Evolutionary conservation across 2,797 vertebrate species (phyloP), one percentile per base, ranked within the genome.

Genomic region (Rhynchonycteris naso): DNA sequence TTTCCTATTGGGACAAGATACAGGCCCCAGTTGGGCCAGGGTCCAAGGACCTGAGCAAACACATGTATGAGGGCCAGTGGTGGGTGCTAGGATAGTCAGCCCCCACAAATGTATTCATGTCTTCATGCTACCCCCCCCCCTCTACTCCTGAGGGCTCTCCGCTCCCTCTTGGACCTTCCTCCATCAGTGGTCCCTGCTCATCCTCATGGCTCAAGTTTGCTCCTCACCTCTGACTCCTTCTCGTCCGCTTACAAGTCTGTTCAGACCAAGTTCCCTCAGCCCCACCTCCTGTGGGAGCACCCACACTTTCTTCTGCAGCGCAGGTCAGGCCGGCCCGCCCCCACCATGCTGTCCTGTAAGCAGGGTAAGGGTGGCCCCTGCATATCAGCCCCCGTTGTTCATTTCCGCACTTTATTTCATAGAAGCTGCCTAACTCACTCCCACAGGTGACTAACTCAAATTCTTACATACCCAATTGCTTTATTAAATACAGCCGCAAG

Each of bases 161-260:
- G 8, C 13, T 14, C 65, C 47, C 12, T 28, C 54, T 19, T 10
- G 26, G 22, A 1, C 58, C 38, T 24, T 52, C 24, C 43, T 63
- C 35, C 22, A 7, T 26, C 30, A 1, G 0, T 58, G 59, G 54
- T 2, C n/a, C 33, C 16, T 14, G 0, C 7, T 19, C 0, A 18
- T 66, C 38, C 56, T 38, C 52, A 4, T 5, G 58, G 35, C 78
- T 83, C 66, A 26, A 26, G 2, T 22, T n/a, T 76, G 72, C 28
- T 66, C 33, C n/a, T 33, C 56, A 24, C 5, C 15, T 54, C 71
- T 4, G 26, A 26, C 33, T 54, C 21, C 38, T 52, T 91, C 92
- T 30, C 24, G 24, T 47, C 38, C 10, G 2, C 65, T 72, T 59
- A n/a, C 15, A 14, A 14, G 30, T 54, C 56, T 50, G 38, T 76